Evolutionary conservation across 35 echinoderm and acorn worm species (phyloP).

Genomic region (Acanthaster planci): DNA sequence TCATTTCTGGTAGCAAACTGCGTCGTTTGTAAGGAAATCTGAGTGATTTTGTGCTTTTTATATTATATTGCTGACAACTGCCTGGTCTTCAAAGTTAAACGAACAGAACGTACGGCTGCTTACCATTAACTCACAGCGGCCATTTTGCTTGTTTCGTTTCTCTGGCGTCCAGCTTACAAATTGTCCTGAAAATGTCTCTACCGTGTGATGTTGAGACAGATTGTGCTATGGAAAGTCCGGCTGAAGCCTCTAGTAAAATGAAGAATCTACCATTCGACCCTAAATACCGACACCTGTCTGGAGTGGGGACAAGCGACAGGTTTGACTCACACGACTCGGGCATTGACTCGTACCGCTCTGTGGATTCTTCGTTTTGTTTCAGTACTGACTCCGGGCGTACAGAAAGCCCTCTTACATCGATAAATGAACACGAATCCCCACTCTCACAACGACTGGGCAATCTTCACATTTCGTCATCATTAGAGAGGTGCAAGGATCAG

Average conservation of each 20-base stretch:
- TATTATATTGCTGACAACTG: not conserved
- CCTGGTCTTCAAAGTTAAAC: not conserved
- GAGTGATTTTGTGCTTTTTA: not conserved
- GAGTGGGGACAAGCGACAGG: not conserved
- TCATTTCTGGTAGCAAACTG: not conserved
- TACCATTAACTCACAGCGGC: not conserved
- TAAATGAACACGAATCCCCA: not conserved
- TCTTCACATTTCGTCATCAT: not conserved
- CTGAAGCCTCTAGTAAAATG: not conserved
- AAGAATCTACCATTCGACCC: not conserved
- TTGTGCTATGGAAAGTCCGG: not conserved
- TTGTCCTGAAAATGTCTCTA: not conserved
- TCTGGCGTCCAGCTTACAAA: not conserved
- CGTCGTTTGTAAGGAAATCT: not conserved
- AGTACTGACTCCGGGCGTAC: not conserved
- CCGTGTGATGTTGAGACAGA: slow-evolving; percentile 2
- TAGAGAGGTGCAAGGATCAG: not conserved
- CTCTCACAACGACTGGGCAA: not conserved
- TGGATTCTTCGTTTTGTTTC: not conserved
- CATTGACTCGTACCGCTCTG: slow-evolving; percentile 8
- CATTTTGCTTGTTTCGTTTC: not conserved
- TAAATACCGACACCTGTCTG: not conserved
- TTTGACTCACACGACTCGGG: slow-evolving; percentile 18
- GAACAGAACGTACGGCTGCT: not conserved
- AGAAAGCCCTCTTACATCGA: not conserved